A percentile compares a stretch with the other conserved stretches of the same genome.
Conservation (phyloP, 2,888 invertebrate genomes). For the Brenthis daphne region DNA sequence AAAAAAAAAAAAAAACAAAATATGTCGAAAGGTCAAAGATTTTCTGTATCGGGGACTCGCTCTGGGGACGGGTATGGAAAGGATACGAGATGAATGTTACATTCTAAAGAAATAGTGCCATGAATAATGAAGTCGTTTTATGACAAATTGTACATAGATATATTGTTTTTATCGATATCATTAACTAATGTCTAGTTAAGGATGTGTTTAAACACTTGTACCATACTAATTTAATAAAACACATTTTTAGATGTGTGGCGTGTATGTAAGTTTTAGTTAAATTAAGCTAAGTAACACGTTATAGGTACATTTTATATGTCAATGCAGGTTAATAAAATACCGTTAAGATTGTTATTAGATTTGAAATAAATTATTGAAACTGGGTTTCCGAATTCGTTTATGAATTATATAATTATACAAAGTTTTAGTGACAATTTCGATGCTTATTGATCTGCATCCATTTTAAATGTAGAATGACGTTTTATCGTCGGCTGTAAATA, state of each 20-base stretch:
- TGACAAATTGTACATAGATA: conserved; percentile 69
- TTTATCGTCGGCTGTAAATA: conserved; percentile 78
- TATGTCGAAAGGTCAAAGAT: conserved; percentile 6
- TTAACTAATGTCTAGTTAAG: conserved; percentile 52
- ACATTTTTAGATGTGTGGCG: conserved; percentile 56
- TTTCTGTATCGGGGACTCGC: neutral
- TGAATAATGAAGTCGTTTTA: conserved; percentile 55
- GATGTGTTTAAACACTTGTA: conserved; percentile 58
- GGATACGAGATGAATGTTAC: conserved; percentile 48
- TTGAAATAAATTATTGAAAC: conserved; percentile 56
- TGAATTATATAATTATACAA: conserved; percentile 31
- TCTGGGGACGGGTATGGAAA: conserved; percentile 12
- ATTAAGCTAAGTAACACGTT: conserved; percentile 61
- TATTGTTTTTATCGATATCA: conserved; percentile 63
- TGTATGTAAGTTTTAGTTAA: conserved; percentile 53
- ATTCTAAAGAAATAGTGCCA: conserved; percentile 77
- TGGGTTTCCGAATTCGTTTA: conserved; percentile 60
- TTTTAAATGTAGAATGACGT: conserved; percentile 61
- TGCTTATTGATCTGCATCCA: conserved; percentile 76
- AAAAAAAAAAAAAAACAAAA: neutral
- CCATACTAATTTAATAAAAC: conserved; percentile 58
- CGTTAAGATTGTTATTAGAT: conserved; percentile 59
- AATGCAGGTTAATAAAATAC: conserved; percentile 76
- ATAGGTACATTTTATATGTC: conserved; percentile 47
- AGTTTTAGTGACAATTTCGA: conserved; percentile 51